Base-by-base conservation (phyloP, 2,888 invertebrate species). In the Limnephilus auricula region DNA sequence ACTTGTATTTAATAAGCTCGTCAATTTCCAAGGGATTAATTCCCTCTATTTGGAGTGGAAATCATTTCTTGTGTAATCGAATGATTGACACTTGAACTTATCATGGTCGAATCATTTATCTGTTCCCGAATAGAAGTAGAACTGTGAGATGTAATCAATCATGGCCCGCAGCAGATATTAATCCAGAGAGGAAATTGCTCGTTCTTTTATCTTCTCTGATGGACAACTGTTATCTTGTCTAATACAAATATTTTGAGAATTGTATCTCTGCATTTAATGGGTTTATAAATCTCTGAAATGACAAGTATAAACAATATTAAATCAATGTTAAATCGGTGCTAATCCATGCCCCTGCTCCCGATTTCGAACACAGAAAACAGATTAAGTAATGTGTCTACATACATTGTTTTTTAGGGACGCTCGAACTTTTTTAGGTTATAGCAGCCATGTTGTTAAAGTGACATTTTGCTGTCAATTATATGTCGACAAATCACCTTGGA, bases 1-100 rank as follows among this genome's bases (percentile, higher is more conserved):
- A 65, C 25, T 65, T 65, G 25, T 65, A n/a, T 65, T 65, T 65
- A 65, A 65, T n/a, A 65, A 65, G 25, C 25, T 65, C 6, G n/a
- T 25, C 65, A n/a, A 65, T 65, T 65, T 65, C 65, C 65, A 25
- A 84, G 37, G 25, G 34, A 37, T 84, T n/a, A 84, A 84, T 37
- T 84, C 25, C 37, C 9, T 84, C 2, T 84, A 84, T 84, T 84
- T 84, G 83, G 37, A 37, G 13, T 2, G 40, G 12, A 37, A 84
- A n/a, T 40, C 12, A 37, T 84, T 84, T 84, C 37, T n/a, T 40
- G 18, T 40, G 84, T 84, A 84, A 65, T 65, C 25, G 65, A 84
- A 84, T 84, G 84, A 84, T 84, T 84, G 84, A 84, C 84, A 37
- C n/a, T 15, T 32, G n/a, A 84, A 37, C 84, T 84, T 34, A 80